Evolutionary conservation across 2,888 invertebrate species (phyloP), one percentile per base, ranked within the genome.

Genomic region (Perizoma flavofasciatum): DNA sequence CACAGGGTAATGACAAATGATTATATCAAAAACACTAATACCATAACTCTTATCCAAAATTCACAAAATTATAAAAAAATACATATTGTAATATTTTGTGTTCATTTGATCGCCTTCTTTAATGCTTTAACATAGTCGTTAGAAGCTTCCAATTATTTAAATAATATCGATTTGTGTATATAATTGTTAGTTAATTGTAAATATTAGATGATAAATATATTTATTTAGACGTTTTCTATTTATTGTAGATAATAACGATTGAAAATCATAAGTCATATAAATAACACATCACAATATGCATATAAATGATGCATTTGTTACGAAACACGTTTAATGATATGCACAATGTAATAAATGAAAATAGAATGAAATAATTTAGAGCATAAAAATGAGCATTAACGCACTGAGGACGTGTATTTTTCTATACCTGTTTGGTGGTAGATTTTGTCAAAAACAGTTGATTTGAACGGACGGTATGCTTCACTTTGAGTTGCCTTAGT

Each of bases 331-430:
- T 65, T 75, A 76, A 74, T 73, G 71, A 69, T 75, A 78, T 82
- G 84, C 87, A 85, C 85, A 79, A 77, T 75, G 75, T 76, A 76
- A 79, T 70, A 65, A 73, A 73, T 69, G 67, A 61, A 63, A 56
- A 59, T 66, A 63, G 62, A 69, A 71, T 66, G 67, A 61, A 49
- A 66, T 73, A 77, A 61, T 71, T 72, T 67, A 63, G 55, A 60
- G 40, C 41, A 69, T 67, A 75, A 81, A 82, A 77, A 70, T 71
- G 82, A 84, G 80, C 70, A 73, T 77, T 78, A 90, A 91, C 88
- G 87, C 90, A 91, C 91, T 89, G 77, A 82, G 85, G 86, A 89
- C 91, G 91, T 91, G 91, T 91, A 91, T 91, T 90, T 91, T 91
- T 91, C 84, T 91, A 88, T 84, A 81, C 78, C 81, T 84, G 77